Evolutionary conservation across 1,140 invertebrate genomes (phyloP).

Genomic region (Trichoplusia ni): DNA sequence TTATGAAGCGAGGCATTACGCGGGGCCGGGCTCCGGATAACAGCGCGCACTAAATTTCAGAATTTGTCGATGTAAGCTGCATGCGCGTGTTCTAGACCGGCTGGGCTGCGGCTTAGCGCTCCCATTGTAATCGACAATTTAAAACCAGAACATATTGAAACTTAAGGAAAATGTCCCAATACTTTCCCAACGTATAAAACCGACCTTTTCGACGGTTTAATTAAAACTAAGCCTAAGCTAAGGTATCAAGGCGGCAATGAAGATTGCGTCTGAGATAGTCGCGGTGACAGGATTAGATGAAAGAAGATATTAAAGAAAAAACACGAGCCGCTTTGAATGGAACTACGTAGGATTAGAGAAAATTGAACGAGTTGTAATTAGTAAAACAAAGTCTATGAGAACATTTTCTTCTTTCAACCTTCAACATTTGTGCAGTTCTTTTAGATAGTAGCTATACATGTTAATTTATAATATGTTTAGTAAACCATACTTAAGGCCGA

Average conservation of each 20-base stretch:
- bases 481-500: too few species aligned
- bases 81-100: constrained; percentile 3
- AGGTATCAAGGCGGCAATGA: constrained; percentile 4
- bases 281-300: neutral
- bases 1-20: constrained; percentile 14
- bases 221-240: constrained; percentile 16
- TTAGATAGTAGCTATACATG: too few species aligned
- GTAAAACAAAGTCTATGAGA: too few species aligned
- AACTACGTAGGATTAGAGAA: neutral
- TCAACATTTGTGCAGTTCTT: too few species aligned
- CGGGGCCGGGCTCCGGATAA: neutral
- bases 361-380: constrained; percentile 5
- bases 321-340: neutral
- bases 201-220: constrained; percentile 12
- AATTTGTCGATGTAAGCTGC: constrained; percentile 36
- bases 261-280: constrained; percentile 8
- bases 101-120: constrained; percentile 4
- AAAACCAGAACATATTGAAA: constrained; percentile 26
- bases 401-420: too few species aligned
- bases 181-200: constrained; percentile 1
- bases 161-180: constrained; percentile 1
- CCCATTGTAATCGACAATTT: constrained; percentile 8
- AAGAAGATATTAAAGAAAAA: neutral
- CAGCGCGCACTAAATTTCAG: constrained; percentile 25
- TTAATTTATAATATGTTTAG: too few species aligned